These are phyloP conservation scores for Himalopsyche kuldschensis DNA, from an alignment of 2,888 invertebrate genomes.

Conservation along the genomic window DNA sequence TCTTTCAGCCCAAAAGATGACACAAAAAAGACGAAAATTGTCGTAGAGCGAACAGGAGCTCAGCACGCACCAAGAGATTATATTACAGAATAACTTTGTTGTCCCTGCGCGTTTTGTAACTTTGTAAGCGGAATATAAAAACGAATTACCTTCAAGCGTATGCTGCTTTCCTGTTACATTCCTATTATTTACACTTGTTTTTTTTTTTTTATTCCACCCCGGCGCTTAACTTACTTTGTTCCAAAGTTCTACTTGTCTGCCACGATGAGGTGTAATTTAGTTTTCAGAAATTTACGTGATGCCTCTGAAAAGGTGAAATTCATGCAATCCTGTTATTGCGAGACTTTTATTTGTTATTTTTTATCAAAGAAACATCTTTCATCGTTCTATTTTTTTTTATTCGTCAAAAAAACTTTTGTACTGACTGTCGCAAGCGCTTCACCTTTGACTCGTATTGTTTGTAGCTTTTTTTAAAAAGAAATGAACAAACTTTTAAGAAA, in stretches of 20 bases:
- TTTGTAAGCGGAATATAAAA: conserved; percentile 40
- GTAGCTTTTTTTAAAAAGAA: background rate
- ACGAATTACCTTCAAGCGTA: conserved; percentile 38
- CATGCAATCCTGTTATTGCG: conserved; percentile 37
- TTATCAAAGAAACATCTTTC: background rate
- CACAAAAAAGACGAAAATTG: background rate
- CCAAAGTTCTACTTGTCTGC: conserved; percentile 34
- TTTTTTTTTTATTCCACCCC: conserved; percentile 23
- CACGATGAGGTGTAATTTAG: conserved; percentile 38
- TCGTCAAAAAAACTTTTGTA: background rate
- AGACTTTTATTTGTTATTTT: conserved; percentile 31
- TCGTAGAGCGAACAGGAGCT: conserved; percentile 15
- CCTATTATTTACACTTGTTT: conserved; percentile 38
- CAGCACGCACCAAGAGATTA: conserved; percentile 38
- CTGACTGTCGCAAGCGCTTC: background rate
- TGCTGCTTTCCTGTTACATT: conserved; percentile 37
- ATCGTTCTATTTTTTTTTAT: background rate
- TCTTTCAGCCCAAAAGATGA: background rate
- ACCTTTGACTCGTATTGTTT: background rate
- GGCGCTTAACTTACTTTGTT: conserved; percentile 38
- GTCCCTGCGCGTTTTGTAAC: conserved; percentile 38
- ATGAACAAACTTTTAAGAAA: background rate
- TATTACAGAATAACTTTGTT: conserved; percentile 39
- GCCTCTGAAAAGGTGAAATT: conserved; percentile 33
- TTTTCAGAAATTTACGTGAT: conserved; percentile 39